These are phyloP conservation scores for Willowsia nigromaculata DNA, from an alignment of 2,888 invertebrate genomes.

Conservation along the genomic window DNA sequence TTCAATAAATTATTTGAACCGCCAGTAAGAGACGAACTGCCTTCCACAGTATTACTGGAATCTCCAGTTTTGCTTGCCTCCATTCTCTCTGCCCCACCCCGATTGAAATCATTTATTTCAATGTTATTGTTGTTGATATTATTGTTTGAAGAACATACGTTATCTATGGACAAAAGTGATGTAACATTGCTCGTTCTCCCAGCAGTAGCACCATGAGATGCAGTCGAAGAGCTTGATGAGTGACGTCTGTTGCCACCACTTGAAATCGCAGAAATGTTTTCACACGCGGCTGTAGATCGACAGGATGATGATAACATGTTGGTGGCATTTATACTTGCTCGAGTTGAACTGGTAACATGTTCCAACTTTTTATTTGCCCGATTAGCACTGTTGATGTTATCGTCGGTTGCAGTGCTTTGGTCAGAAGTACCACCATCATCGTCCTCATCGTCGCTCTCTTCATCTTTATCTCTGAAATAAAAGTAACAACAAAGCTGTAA, in stretches of 20 bases:
- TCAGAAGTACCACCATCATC: constrained; percentile 54
- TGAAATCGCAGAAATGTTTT: constrained; percentile 42
- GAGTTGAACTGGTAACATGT: not conserved
- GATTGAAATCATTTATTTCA: constrained; percentile 65
- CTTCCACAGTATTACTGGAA: not conserved
- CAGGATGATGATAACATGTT: constrained; percentile 4
- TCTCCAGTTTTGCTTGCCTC: not conserved
- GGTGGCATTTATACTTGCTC: not conserved
- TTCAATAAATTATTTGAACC: constrained; percentile 1
- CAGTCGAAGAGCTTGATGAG: not conserved
- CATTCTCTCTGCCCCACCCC: not conserved
- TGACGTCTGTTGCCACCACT: constrained; percentile 50
- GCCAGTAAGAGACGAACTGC: not conserved
- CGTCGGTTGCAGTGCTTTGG: constrained; percentile 47
- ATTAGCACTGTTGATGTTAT: constrained; percentile 19
- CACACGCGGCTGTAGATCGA: constrained; percentile 4
- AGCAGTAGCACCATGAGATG: constrained; percentile 30
- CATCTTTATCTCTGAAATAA: constrained; percentile 65
- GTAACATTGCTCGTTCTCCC: constrained; percentile 23
- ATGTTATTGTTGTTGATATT: constrained; percentile 65
- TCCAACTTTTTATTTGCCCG: constrained; percentile 34
- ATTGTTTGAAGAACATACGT: constrained; percentile 32
- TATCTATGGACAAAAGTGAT: constrained; percentile 48
- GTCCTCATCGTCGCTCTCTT: constrained; percentile 56
- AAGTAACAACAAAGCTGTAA: not conserved